Evolutionary conservation across 2,113 vertebrate genomes (phyloP).

Genomic region (Tachysurus vachellii): DNA sequence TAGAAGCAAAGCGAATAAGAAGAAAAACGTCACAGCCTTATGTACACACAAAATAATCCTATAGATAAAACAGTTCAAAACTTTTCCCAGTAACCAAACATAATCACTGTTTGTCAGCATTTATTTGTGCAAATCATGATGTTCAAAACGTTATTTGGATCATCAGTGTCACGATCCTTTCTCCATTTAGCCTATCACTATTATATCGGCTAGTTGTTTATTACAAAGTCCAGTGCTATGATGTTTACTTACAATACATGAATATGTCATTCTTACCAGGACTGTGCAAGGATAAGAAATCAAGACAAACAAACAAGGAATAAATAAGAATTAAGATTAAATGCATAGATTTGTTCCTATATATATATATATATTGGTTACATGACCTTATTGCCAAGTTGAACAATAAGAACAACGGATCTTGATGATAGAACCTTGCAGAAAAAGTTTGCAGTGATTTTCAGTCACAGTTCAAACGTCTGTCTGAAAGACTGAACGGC

Average conservation of each 20-base stretch:
- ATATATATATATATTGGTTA: background rate
- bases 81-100: background rate
- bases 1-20: background rate
- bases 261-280: background rate
- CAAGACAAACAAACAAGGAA: background rate
- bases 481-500: background rate
- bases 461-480: background rate
- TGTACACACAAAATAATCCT: background rate
- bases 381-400: background rate
- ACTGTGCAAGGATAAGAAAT: background rate
- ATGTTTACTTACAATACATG: background rate
- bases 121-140: background rate
- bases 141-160: background rate
- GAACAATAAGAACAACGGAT: background rate
- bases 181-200: background rate
- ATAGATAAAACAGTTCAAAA: background rate
- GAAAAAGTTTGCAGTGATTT: background rate
- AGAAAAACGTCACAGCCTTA: background rate
- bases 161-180: background rate
- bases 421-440: too few relatives aligned
- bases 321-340: background rate
- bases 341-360: background rate
- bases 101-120: background rate
- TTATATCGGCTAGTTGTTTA: background rate
- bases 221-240: background rate